phyloP scores from a whole-genome alignment of 2,797 vertebrate genomes.

The Trachurus trachurus region DNA sequence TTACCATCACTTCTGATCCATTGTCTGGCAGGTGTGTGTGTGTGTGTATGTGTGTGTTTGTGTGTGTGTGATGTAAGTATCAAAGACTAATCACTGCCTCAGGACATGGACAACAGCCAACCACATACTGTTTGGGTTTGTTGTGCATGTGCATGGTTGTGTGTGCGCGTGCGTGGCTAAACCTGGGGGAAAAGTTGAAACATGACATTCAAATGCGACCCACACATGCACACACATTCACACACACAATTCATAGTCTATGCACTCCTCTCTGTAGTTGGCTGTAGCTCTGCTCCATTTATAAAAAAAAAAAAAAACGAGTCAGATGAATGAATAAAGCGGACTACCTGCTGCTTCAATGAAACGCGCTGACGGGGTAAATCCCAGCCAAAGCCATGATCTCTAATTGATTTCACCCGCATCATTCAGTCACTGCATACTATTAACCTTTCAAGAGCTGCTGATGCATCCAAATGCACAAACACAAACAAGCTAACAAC shows the following conservation, averaged over 20 bases:
- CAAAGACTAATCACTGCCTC: constrained; percentile 30
- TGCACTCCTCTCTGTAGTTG: constrained; percentile 4
- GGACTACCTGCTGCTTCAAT: constrained; percentile 31
- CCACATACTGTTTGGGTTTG: constrained; percentile 1
- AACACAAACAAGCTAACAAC: constrained; percentile 7
- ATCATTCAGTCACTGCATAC: constrained; percentile 20
- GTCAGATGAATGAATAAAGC: constrained; percentile 38
- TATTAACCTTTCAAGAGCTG: constrained; percentile 20
- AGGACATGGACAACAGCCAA: constrained; percentile 21
- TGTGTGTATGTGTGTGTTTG: constrained; percentile 15
- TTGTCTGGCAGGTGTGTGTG: neutral
- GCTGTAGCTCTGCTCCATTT: constrained; percentile 41
- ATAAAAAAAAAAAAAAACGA: constrained; percentile 3
- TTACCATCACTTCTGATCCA: constrained; percentile 4
- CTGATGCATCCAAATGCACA: constrained; percentile 16
- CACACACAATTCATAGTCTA: constrained; percentile 11
- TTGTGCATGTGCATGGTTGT: neutral
- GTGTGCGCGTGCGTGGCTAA: constrained; percentile 8
- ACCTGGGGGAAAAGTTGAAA: constrained; percentile 28
- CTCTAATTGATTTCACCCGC: constrained; percentile 41
- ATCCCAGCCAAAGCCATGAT: constrained; percentile 23
- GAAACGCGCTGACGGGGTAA: constrained; percentile 38
- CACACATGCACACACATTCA: constrained; percentile 24
- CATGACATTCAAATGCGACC: constrained; percentile 24
- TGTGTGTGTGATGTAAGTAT: constrained; percentile 11